Base-by-base conservation (phyloP, 2,888 invertebrate species). In the Atrina japonica region DNA sequence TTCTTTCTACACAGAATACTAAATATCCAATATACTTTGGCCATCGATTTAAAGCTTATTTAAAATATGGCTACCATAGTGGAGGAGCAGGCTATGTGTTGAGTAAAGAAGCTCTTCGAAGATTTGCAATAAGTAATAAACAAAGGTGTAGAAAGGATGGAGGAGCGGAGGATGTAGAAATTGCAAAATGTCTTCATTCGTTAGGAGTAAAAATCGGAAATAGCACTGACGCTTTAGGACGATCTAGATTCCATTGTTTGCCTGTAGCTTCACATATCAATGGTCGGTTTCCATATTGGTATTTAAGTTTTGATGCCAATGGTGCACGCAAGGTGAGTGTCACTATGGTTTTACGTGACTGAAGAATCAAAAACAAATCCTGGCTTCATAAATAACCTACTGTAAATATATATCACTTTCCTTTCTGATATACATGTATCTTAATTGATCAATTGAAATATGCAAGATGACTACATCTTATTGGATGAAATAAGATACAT, bases 71-170 rank as follows among this genome's bases (percentile, higher is more conserved):
- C 1, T 91, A 91, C 88, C 89, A 91, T 86, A 91, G 91, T 70
- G 92, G 92, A 0, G 92, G 91, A 75, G 83, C 83, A 6, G 98
- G 98, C 0, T 99, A 99, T 90, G 96, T 98, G 35, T 92, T 99
- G 29, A 97, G 97, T 85, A 93, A 93, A 68, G 95, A 94, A 87
- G 96, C 97, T 0, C 76, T 91, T 2, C 93, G 93, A 55, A 92
- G 93, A 77, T 95, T 97, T 89, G 94, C 97, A 3, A 58, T 68
- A 3, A 56, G 66, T 43, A n/a, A 73, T 47, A 18, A 56, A n/a
- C 53, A 59, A 2, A 7, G 69, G 6, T 85, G 82, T 58, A 55
- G 70, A 11, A 61, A 72, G 58, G 86, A 87, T 76, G 78, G 80
- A 2, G 86, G 85, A 0, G 85, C 85, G 1, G 89, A 89, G 70